Percentiles rank a stretch among this genome's conserved stretches.
Conservation (phyloP, 2,888 invertebrate genomes). For the Nomada fucata region DNA sequence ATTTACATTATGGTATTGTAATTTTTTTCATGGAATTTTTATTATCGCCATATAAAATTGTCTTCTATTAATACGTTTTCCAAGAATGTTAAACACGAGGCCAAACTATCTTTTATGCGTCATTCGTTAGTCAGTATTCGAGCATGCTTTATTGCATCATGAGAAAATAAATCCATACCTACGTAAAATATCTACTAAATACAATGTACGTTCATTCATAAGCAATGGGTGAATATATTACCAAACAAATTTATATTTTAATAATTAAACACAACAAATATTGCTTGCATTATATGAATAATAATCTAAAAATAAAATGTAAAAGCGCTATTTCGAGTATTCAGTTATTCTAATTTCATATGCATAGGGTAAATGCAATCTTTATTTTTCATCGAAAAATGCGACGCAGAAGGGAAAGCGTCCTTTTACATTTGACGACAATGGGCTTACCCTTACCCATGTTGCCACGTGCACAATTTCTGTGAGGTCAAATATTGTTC, state of each 20-base stretch:
- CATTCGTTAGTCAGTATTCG: conserved; percentile 27
- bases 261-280: not conserved
- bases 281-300: not conserved
- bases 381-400: not conserved
- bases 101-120: conserved; percentile 15
- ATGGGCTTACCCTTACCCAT: conserved; percentile 13
- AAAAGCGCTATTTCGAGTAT: not conserved
- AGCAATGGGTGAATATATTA: too few species aligned
- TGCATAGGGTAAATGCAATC: not conserved
- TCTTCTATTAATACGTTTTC: not conserved
- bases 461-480: conserved; percentile 43
- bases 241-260: not conserved
- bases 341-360: not conserved
- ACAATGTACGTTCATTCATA: not conserved
- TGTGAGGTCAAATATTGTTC: not conserved
- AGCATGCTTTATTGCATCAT: not conserved
- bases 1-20: not conserved
- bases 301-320: not conserved
- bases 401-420: conserved; percentile 43
- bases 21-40: not conserved
- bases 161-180: not conserved
- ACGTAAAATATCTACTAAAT: not conserved
- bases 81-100: conserved; percentile 6
- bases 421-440: conserved; percentile 15
- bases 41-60: not conserved